A percentile compares a stretch with the other conserved stretches of the same genome.
These are phyloP conservation scores for Clavelina lepadiformis DNA, from an alignment of 23 tunicate species.

Conservation along the genomic window DNA sequence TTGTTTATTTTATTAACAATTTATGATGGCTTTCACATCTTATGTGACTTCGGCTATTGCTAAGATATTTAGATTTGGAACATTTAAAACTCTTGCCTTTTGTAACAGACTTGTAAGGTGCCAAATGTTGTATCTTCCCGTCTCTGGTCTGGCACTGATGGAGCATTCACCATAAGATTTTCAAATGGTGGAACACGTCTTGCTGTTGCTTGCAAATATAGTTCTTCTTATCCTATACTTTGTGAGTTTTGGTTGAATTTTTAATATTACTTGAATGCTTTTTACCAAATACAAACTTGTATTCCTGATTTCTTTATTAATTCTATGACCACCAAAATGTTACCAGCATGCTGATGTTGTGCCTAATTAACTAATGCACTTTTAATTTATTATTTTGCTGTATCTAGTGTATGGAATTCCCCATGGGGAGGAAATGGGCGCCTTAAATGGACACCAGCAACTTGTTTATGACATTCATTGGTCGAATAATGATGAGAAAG, in stretches of 20 bases:
- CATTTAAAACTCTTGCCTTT: not conserved
- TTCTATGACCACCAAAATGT: too few species aligned
- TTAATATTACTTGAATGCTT: too few species aligned
- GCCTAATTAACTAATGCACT: too few species aligned
- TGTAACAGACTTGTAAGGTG: conserved; percentile 64
- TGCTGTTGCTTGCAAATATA: conserved; percentile 88
- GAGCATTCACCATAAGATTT: conserved; percentile 74
- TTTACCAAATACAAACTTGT: too few species aligned
- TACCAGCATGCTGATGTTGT: too few species aligned
- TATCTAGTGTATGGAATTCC: conserved; percentile 80
- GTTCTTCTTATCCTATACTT: conserved; percentile 65
- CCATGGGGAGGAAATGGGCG: conserved; percentile 77
- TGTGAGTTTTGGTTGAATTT: conserved; percentile 48
- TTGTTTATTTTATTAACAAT: not conserved
- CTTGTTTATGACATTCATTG: conserved; percentile 88
- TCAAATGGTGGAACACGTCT: conserved; percentile 69
- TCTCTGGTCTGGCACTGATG: conserved; percentile 79
- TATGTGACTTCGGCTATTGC: not conserved
- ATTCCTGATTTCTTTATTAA: too few species aligned
- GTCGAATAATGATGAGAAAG: conserved; percentile 63
- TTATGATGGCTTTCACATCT: not conserved
- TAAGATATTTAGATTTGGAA: not conserved
- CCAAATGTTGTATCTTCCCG: conserved; percentile 62
- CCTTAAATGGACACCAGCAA: conserved; percentile 73
- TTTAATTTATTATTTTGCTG: too few species aligned